Evolutionary conservation across 53 echinoderm and acorn worm species (phyloP).

Genomic region (Apostichopus leukothele): DNA sequence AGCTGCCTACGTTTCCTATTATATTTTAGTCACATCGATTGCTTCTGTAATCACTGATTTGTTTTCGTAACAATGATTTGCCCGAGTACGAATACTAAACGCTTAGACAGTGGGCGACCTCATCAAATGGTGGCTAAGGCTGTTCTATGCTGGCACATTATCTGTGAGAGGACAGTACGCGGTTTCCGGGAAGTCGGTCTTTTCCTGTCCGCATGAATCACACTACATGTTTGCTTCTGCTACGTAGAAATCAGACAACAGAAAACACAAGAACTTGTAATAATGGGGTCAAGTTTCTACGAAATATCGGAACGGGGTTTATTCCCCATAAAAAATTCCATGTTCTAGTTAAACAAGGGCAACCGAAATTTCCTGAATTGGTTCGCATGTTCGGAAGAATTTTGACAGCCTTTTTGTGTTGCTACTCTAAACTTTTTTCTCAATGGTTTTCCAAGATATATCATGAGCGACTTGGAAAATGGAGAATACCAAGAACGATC

Average conservation of each 20-base stretch:
- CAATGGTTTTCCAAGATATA: slow-evolving; percentile 53
- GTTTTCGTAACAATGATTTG: too few species aligned
- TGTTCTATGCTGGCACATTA: slow-evolving; percentile 6
- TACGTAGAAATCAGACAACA: slow-evolving; percentile 49
- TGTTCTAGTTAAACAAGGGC: slow-evolving; percentile 42
- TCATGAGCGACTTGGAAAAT: slow-evolving; percentile 51
- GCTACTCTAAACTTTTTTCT: slow-evolving; percentile 32
- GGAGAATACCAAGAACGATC: slow-evolving; percentile 43
- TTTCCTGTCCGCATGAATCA: slow-evolving; percentile 50
- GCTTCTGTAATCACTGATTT: too few species aligned
- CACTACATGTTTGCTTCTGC: slow-evolving; percentile 31
- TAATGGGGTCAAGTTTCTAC: slow-evolving; percentile 48
- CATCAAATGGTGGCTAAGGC: neutral
- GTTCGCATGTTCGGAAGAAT: slow-evolving; percentile 34
- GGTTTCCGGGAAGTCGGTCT: slow-evolving; percentile 49
- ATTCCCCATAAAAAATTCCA: slow-evolving; percentile 15
- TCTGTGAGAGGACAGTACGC: slow-evolving; percentile 22
- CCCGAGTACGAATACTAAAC: too few species aligned
- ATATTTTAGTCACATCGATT: too few species aligned
- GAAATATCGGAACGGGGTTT: slow-evolving; percentile 32
- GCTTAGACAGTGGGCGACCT: too few species aligned
- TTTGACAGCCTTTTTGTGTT: slow-evolving; percentile 5
- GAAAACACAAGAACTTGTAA: slow-evolving; percentile 41
- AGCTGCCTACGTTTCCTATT: too few species aligned
- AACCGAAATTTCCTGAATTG: slow-evolving; percentile 36